Base-by-base conservation (phyloP, 2,797 vertebrate genomes). In the Gallinago stenura region DNA sequence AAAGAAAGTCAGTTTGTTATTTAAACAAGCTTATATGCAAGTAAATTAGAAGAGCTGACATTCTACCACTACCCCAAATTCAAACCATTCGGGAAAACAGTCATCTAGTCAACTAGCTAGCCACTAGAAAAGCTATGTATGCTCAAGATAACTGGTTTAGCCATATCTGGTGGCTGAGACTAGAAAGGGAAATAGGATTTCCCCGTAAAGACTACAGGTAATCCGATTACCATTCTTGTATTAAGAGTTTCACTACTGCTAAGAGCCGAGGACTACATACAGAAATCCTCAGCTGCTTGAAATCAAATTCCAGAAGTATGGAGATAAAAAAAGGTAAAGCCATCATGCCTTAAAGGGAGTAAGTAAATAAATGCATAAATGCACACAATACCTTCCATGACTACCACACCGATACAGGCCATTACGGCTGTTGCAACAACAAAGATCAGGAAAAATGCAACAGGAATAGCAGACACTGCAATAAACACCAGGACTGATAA, bases 351-450 rank as follows among this genome's bases (percentile, higher is more conserved):
- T 58, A 53, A 72, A 88, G 19, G 50, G 41, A 72, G 1, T 6
- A 65, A 25, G 8, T 35, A 45, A 57, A 9, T n/a, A 45, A 57
- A 9, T 22, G 21, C 3, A 31, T 25, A 7, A 31, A 75, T 12
- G 26, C 66, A 41, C 17, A 83, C 56, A 68, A 61, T 98, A 99
- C 98, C 98, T 98, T 98, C 98, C 93, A 98, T 80, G 81, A 98
- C 86, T 58, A 99, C 87, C 88, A 98, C 97, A 45, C 98, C 97
- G 4, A 98, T 61, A 25, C 98, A 97, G 57, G 98, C 97, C 66
- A 97, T 95, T 54, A 98, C 24, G 25, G 97, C 97, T 56, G 98
- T 98, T 16, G 97, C 76, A 53, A 98, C 90, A 46, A 98, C 96
- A 31, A 98, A 97, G 61, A 97, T 72, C 85, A 98, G 86, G 95